Percentiles rank a stretch among this genome's conserved stretches.
Conservation (phyloP, 2,888 invertebrate species). For the Phorcus lineatus region DNA sequence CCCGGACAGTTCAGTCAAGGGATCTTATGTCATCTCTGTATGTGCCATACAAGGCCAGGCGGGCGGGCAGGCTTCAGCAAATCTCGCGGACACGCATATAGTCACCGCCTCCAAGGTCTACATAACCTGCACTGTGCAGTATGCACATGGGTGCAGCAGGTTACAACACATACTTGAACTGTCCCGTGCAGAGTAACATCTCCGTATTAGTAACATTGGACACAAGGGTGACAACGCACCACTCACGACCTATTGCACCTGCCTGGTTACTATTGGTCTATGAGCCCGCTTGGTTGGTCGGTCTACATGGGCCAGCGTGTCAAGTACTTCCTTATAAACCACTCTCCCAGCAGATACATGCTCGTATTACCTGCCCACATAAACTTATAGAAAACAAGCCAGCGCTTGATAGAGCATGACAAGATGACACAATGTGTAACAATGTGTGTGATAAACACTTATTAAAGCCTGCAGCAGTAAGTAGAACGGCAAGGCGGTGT, state of each 20-base stretch:
- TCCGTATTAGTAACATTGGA: background rate
- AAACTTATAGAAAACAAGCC: too few species aligned
- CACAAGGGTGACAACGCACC: background rate
- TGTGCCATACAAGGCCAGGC: constrained; percentile 13
- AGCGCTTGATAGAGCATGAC: too few species aligned
- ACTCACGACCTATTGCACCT: background rate
- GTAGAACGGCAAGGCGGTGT: too few species aligned
- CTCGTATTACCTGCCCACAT: background rate
- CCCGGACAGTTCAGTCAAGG: background rate
- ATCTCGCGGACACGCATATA: background rate
- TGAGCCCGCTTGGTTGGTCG: too few species aligned
- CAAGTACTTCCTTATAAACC: background rate
- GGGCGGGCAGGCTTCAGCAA: background rate
- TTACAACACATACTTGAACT: background rate
- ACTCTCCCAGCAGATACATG: background rate
- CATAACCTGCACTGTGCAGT: constrained; percentile 1
- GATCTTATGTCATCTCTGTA: constrained; percentile 13
- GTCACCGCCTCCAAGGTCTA: background rate
- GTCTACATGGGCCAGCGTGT: background rate
- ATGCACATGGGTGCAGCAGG: constrained; percentile 13
- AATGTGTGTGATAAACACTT: too few species aligned
- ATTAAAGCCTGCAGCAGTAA: too few species aligned
- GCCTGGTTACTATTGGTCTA: background rate
- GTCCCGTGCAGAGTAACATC: background rate
- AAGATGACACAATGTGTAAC: too few species aligned